Conservation (phyloP, 2,113 vertebrate species). For the Nestor notabilis region DNA sequence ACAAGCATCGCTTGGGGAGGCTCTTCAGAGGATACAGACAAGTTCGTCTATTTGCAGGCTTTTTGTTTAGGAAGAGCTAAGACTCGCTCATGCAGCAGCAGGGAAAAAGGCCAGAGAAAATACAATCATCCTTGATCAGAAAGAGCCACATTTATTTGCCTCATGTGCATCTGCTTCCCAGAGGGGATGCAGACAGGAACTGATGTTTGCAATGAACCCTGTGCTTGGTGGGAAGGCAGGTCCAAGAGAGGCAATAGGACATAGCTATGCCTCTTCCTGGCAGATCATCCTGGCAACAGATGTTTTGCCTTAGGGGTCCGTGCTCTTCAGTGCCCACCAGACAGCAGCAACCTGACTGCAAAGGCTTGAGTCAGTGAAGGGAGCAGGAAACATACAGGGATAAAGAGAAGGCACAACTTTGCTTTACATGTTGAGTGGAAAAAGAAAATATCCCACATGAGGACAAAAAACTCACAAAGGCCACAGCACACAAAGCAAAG, state of each 20-base stretch:
- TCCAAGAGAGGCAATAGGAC: not conserved
- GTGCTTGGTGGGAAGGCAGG: not conserved
- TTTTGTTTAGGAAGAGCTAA: not conserved
- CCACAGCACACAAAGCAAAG: not conserved
- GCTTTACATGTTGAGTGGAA: not conserved
- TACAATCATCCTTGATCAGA: not conserved
- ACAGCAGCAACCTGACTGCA: conserved; percentile 5
- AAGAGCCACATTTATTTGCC: not conserved
- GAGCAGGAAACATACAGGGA: not conserved
- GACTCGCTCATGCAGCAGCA: not conserved
- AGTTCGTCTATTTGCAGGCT: not conserved
- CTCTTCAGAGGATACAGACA: not conserved
- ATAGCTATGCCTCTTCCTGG: not conserved
- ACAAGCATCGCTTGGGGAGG: not conserved
- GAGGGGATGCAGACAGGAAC: not conserved
- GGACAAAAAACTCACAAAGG: not conserved
- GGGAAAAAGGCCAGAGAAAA: not conserved
- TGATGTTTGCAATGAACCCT: not conserved
- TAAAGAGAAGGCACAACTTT: not conserved
- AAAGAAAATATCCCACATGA: not conserved
- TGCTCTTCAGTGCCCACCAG: not conserved
- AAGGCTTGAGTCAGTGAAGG: not conserved
- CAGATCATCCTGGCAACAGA: conserved; percentile 15
- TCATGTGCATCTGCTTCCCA: not conserved
- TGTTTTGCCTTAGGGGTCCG: conserved; percentile 12